Base-by-base conservation (phyloP, 53 echinoderm and acorn worm genomes). In the Arbacia lixula region DNA sequence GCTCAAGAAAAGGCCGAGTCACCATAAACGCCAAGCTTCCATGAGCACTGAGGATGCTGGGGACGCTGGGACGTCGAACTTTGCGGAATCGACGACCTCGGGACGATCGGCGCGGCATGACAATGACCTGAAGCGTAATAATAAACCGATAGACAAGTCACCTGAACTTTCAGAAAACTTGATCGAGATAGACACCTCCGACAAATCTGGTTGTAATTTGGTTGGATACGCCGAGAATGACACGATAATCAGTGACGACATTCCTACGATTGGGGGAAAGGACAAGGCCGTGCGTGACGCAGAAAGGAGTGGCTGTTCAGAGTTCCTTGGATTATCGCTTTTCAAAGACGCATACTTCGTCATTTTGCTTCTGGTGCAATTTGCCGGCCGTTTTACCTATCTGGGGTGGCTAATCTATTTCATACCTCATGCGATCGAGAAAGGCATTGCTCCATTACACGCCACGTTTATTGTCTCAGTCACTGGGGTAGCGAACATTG, bases 401-500 rank as follows among this genome's bases (percentile, higher is more conserved):
- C 88, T 92, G 92, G 92, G 92, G 12, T 92, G 92, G 92, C 68
- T 92, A 0, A 89, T 92, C 41, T 92, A 92, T 36, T 86, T 92
- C 3, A 86, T 92, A 3, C 92, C 92, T 14, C 92, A 92, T 75
- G 92, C 92, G n/a, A 92, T 92, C n/a, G 89, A 92, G 41, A 85
- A 88, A 56, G 92, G 92, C 3, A 72, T 92, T 1, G 37, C 61
- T 20, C 92, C 92, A 0, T 72, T 92, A 53, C 67, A 89, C 27
- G 92, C 92, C 1, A 89, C 92, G 12, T 80, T 92, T 14, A 57
- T 92, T 41, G 92, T 89, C 12, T 92, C 92, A 5, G 86, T 88
- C 11, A 89, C 88, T 12, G 92, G 92, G 0, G 66, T 92, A 0
- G 85, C 92, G 2, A 92, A 92, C 80, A 92, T 92, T 20, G 22